Evolutionary conservation across 2,888 invertebrate genomes (phyloP).

Genomic region (Phengaris arion): DNA sequence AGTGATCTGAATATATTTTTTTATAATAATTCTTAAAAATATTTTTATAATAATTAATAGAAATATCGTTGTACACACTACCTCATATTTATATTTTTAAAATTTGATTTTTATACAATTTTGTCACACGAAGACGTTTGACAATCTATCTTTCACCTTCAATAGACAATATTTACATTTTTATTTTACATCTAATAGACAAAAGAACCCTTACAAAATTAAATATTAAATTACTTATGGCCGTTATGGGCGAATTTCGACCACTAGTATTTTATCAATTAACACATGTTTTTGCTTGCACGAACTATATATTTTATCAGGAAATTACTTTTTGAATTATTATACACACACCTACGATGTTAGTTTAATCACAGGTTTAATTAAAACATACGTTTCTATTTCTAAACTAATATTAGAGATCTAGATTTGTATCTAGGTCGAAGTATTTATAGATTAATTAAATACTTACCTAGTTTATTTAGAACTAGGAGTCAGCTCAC

Average conservation of each 20-base stretch:
- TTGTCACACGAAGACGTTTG: too few relatives aligned
- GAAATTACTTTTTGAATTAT: background rate
- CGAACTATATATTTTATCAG: background rate
- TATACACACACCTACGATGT: background rate
- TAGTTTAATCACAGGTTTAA: background rate
- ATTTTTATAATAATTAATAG: too few relatives aligned
- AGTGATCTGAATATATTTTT: too few relatives aligned
- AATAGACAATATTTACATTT: too few relatives aligned
- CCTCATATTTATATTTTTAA: too few relatives aligned
- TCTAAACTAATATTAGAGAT: background rate
- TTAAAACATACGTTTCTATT: constrained; percentile 12
- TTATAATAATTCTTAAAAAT: too few relatives aligned
- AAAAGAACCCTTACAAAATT: background rate
- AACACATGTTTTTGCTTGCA: background rate
- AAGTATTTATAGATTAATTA: background rate
- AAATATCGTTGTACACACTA: too few relatives aligned
- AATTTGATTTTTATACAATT: too few relatives aligned
- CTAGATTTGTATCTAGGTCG: background rate
- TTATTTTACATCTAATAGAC: too few relatives aligned
- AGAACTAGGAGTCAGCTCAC: background rate
- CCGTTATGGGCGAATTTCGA: too few relatives aligned
- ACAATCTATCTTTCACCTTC: too few relatives aligned
- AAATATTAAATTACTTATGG: background rate
- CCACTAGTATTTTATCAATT: background rate
- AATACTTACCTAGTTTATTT: background rate